phyloP scores from a whole-genome alignment of 1,140 invertebrate genomes.

The Micrasema minimum region DNA sequence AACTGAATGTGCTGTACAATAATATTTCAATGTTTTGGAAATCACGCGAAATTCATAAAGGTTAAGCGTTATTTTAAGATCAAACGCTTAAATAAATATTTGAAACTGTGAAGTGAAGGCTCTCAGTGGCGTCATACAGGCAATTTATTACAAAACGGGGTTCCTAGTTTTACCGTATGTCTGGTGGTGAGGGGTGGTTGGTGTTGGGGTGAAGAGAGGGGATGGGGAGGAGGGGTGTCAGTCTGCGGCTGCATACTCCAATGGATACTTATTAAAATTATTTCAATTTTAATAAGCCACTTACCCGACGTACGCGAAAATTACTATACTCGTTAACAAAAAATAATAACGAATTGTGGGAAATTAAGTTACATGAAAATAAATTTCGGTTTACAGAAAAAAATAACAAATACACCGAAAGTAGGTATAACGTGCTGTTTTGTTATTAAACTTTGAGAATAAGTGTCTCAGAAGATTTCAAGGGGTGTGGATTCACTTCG shows the following conservation, averaged over 20 bases:
- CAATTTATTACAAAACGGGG: constrained; percentile 27
- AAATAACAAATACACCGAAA: too few species aligned
- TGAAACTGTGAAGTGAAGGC: constrained; percentile 9
- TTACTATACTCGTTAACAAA: background rate
- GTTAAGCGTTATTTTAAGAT: constrained; percentile 7
- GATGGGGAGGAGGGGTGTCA: background rate
- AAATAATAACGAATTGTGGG: background rate
- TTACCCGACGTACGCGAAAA: background rate
- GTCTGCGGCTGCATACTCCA: constrained; percentile 27
- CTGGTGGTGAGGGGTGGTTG: background rate
- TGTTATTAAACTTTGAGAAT: too few species aligned
- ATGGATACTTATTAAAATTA: constrained; percentile 34
- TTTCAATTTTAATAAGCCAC: constrained; percentile 25
- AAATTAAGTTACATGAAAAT: too few species aligned
- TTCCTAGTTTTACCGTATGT: background rate
- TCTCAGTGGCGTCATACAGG: constrained; percentile 1
- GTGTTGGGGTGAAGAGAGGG: background rate
- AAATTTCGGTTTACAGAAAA: too few species aligned
- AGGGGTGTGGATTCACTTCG: too few species aligned
- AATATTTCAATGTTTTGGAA: background rate
- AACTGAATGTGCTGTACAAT: background rate
- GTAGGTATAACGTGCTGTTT: too few species aligned
- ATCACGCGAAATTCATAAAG: background rate
- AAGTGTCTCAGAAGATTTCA: too few species aligned
- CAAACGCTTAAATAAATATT: constrained; percentile 15